Evolutionary conservation across 2,888 invertebrate genomes (phyloP), one percentile per base, ranked within the genome.

Genomic region (Nycteola revayana): DNA sequence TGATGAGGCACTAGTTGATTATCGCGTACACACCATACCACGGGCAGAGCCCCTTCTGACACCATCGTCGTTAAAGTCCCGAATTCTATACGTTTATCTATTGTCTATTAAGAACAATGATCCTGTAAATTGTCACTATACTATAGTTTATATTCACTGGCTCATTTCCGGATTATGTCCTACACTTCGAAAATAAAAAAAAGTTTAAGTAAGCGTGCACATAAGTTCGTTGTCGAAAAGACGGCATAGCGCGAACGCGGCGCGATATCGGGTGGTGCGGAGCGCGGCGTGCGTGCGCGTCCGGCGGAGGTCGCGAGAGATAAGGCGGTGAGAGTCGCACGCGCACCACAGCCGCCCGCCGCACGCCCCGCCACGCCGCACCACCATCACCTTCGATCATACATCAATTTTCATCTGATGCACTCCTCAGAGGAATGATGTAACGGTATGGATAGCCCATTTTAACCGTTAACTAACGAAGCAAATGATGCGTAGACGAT

Each of bases 1-100:
- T 92, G 92, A 49, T 92, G 90, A 52, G 93, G 92, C 70, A 92
- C 90, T 88, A 92, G 91, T 73, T 91, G 90, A 80, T 92, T 91
- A 84, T 92, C 91, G 76, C 92, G 90, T 72, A 91, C 86, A 87
- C 92, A 92, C 92, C 92, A 92, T 73, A 92, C 92, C 60, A 92
- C 92, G 79, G 90, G 89, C 79, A 90, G 60, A 66, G 89, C 83
- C 75, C 90, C 90, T 74, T 91, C 89, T 50, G 92, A 91, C 75
- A 92, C 91, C 92, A 92, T 92, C 71, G 78, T 90, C 74, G 66
- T 53, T 49, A 32, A 35, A 42, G 46, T 21, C 7, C 32, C 37
- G 32, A 42, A n/a, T n/a, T n/a, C n/a, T 4, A 45, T 32, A 36
- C 9, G 3, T n/a, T n/a, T n/a, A n/a, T n/a, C n/a, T n/a, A n/a